Conservation (phyloP, 2,113 vertebrate species). For the Macaca nemestrina region DNA sequence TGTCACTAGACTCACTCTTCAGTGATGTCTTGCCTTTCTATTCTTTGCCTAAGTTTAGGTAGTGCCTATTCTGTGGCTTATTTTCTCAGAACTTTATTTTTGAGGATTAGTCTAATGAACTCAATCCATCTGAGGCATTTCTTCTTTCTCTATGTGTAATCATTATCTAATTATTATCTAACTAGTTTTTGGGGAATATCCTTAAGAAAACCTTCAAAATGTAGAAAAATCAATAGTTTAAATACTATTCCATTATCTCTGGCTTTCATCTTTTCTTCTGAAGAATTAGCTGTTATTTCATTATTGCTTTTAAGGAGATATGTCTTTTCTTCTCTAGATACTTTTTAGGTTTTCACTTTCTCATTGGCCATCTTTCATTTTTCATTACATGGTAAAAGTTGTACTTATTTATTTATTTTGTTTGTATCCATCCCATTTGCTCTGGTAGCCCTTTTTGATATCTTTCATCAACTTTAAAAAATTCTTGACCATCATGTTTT, state of each 20-base stretch:
- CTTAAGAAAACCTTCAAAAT: neutral
- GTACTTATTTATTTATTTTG: neutral
- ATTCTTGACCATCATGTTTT: neutral
- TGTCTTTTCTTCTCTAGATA: neutral
- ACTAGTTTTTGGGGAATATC: neutral
- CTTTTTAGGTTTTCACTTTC: neutral
- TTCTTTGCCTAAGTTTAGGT: neutral
- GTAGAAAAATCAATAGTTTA: neutral
- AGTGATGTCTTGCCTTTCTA: neutral
- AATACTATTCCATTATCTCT: neutral
- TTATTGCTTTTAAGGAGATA: neutral
- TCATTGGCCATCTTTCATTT: neutral
- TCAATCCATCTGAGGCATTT: neutral
- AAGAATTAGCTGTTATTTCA: neutral
- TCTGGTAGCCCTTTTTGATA: neutral
- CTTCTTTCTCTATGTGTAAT: neutral
- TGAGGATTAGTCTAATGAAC: neutral
- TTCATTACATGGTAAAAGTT: neutral
- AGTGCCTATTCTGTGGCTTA: neutral
- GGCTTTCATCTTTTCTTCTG: neutral
- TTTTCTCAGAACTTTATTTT: neutral
- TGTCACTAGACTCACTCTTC: neutral
- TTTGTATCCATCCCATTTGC: neutral
- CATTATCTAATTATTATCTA: neutral
- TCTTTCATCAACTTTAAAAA: neutral